phyloP scores from a whole-genome alignment of 37 sponge, comb jelly and placozoan genomes.

The Eunapius fragilis region DNA sequence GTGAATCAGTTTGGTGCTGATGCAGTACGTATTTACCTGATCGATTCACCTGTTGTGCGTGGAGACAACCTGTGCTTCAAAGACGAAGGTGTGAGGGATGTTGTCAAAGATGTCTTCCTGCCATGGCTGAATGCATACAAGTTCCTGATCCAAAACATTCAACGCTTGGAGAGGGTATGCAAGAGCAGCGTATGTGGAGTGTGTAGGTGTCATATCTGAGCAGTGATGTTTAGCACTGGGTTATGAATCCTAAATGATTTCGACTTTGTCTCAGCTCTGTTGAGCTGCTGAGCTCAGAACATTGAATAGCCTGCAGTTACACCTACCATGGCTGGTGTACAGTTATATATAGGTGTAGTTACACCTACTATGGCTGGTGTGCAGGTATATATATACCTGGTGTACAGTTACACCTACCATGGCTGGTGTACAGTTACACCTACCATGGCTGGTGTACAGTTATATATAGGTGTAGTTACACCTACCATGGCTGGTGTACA shows the following conservation, averaged over 20 bases:
- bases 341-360: too few relatives aligned
- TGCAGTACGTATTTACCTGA: conserved; percentile 91
- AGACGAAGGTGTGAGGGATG: conserved; percentile 92
- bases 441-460: too few relatives aligned
- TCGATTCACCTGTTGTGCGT: conserved; percentile 96
- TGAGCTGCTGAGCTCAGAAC: background rate
- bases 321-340: too few relatives aligned
- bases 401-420: too few relatives aligned
- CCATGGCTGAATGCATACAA: conserved; percentile 99
- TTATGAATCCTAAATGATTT: background rate
- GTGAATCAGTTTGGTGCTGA: conserved; percentile 94
- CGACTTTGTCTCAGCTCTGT: background rate
- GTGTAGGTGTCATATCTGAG: background rate
- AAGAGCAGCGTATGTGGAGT: background rate
- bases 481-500: too few relatives aligned
- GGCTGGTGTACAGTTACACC: too few relatives aligned
- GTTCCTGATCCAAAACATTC: conserved; percentile 95
- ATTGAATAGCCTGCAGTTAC: too few relatives aligned
- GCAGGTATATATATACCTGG: too few relatives aligned
- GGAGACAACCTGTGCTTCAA: conserved; percentile 93
- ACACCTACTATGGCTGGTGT: too few relatives aligned
- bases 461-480: too few relatives aligned
- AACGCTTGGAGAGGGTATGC: conserved; percentile 65
- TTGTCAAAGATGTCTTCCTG: conserved; percentile 96
- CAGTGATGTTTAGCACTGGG: background rate